Base-by-base conservation (phyloP, 2,113 vertebrate species). In the Mionectes macconnelli region DNA sequence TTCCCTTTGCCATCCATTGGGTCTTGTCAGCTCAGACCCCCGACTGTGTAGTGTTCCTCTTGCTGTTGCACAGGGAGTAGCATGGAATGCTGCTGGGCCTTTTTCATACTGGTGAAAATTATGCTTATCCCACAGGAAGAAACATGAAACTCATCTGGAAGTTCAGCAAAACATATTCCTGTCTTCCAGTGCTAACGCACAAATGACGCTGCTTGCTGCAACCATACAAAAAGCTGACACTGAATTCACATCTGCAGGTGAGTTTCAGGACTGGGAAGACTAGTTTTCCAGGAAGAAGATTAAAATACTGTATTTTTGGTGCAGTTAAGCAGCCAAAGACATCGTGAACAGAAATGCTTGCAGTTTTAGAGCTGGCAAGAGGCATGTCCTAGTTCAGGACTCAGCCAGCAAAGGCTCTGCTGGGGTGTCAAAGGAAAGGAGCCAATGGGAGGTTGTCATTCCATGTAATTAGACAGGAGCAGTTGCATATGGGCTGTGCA, bases 331-430 rank as follows among this genome's bases (percentile, higher is more conserved):
- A 82, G 86, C 63, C 83, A 57, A 55, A 90, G 77, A 37, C 44
- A 57, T 45, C 49, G 52, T 45, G 91, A 89, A 69, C 5, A 84
- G 69, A 62, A 87, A 89, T 0, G 0, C 73, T 44, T 55, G 76
- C 60, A 87, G 87, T n/a, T 92, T 94, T 82, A 68, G 95, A 91
- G 89, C 90, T 90, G 81, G 66, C n/a, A 86, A 77, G 60, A 63
- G 59, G 45, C 10, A 1, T 0, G 23, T 90, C 84, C 93, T 68
- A 50, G 44, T 84, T 92, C 8, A 12, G 78, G 80, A 31, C 60
- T 74, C 88, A 90, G 79, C 37, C 59, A 35, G 76, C 15, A 59
- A 57, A 64, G 1, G 23, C 45, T 91, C 37, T 16, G 55, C 79
- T 4, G 3, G 18, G 49, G 52, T 89, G 77, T 87, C 86, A 53